Percentiles rank a stretch among this genome's conserved stretches.
Evolutionary conservation across 2,888 invertebrate genomes (phyloP).

Genomic region (Nudaria mundana): DNA sequence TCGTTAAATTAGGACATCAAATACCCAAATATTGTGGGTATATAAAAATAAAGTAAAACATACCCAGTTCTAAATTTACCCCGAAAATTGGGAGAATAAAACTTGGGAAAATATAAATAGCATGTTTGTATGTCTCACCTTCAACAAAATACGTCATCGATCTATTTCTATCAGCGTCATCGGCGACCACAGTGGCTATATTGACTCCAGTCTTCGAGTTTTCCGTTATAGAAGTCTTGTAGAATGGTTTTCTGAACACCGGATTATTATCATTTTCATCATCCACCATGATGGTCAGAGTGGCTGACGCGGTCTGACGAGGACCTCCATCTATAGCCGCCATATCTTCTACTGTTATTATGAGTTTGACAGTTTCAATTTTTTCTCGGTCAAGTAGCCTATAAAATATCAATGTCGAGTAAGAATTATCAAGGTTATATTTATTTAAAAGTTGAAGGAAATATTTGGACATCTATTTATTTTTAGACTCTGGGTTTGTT

Average conservation of each 20-base stretch:
- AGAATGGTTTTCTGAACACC: constrained; percentile 89
- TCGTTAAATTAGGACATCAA: too few relatives aligned
- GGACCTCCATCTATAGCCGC: constrained; percentile 86
- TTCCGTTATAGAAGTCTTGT: constrained; percentile 90
- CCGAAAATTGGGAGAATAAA: too few relatives aligned
- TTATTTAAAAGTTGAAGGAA: too few relatives aligned
- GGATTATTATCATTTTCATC: constrained; percentile 97
- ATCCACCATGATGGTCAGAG: constrained; percentile 87
- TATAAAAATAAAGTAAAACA: too few relatives aligned
- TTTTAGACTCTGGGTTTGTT: too few relatives aligned
- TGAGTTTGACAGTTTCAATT: constrained; percentile 89
- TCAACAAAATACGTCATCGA: constrained; percentile 90
- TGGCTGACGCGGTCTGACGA: constrained; percentile 87
- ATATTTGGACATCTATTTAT: too few relatives aligned
- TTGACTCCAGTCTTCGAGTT: constrained; percentile 92
- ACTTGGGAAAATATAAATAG: too few relatives aligned
- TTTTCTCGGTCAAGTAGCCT: constrained; percentile 90
- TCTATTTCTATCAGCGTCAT: constrained; percentile 93
- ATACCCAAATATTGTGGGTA: too few relatives aligned
- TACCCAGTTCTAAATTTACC: too few relatives aligned
- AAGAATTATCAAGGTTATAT: too few relatives aligned
- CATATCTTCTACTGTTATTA: constrained; percentile 91
- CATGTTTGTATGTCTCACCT: too few relatives aligned
- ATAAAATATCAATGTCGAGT: too few relatives aligned
- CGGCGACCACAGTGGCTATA: constrained; percentile 89